phyloP scores from a whole-genome alignment of 2,113 vertebrate genomes.

The Atherinomorus stipes region DNA sequence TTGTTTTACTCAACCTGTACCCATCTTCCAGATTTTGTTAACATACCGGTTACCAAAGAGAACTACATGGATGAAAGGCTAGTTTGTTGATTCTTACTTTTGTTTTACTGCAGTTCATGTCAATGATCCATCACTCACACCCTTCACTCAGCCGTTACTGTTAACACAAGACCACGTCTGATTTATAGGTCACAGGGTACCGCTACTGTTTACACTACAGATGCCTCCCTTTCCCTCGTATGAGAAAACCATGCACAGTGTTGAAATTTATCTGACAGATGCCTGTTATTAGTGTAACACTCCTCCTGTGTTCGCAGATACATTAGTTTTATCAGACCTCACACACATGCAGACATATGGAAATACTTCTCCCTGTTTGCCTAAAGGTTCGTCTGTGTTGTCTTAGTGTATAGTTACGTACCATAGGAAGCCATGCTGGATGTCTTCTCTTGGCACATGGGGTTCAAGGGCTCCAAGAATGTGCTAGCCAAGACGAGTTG shows the following conservation, averaged over 20 bases:
- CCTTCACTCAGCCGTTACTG: conserved; percentile 39
- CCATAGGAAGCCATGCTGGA: conserved; percentile 22
- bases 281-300: conserved; percentile 46
- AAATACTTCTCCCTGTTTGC: conserved; percentile 56
- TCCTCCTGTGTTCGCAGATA: conserved; percentile 35
- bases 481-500: neutral
- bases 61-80: conserved; percentile 33
- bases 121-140: conserved; percentile 57
- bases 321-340: conserved; percentile 47
- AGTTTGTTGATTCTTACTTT: conserved; percentile 4
- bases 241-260: conserved; percentile 59
- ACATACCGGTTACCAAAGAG: neutral
- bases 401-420: conserved; percentile 47
- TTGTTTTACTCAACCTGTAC: neutral
- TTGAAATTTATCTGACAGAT: conserved; percentile 62
- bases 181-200: conserved; percentile 61
- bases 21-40: neutral
- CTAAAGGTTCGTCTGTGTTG: conserved; percentile 44
- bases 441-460: conserved; percentile 23
- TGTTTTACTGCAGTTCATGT: conserved; percentile 11
- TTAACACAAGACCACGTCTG: conserved; percentile 48
- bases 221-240: conserved; percentile 7
- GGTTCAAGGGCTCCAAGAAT: conserved; percentile 25
- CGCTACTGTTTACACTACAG: conserved; percentile 46
- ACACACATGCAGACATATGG: conserved; percentile 49